Evolutionary conservation across 2,113 vertebrate species (phyloP).

Genomic region (Ciconia maguari): DNA sequence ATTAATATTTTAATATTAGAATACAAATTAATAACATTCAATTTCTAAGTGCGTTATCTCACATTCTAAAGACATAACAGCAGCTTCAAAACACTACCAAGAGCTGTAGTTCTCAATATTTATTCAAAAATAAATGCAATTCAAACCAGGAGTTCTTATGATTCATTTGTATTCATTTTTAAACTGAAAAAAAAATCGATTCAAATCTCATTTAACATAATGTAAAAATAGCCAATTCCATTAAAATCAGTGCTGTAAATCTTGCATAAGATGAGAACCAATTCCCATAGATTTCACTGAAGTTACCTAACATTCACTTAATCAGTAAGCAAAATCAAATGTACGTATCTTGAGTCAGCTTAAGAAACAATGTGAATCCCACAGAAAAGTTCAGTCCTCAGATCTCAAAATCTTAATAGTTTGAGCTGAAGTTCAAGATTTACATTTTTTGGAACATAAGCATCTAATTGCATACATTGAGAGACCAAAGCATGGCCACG

Average conservation of each 20-base stretch:
- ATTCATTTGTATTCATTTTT: neutral
- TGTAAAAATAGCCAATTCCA: neutral
- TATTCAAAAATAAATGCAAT: neutral
- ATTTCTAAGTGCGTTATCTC: neutral
- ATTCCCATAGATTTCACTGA: neutral
- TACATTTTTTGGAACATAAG: neutral
- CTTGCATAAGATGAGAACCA: neutral
- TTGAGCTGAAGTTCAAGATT: neutral
- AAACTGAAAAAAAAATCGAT: neutral
- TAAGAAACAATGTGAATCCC: neutral
- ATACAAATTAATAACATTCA: accelerated
- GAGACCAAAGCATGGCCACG: neutral
- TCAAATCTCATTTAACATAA: neutral
- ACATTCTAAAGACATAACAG: neutral
- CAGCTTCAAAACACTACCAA: neutral
- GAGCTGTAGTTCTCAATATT: neutral
- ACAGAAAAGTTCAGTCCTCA: neutral
- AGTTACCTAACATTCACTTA: neutral
- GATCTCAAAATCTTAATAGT: neutral
- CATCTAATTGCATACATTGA: neutral
- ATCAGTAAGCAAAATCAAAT: neutral
- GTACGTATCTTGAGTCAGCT: neutral
- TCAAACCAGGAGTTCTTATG: neutral
- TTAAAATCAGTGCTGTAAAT: neutral
- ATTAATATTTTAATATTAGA: neutral